These are phyloP conservation scores for Tarsius wallacei DNA, from an alignment of 2,797 vertebrate species.

Conservation along the genomic window DNA sequence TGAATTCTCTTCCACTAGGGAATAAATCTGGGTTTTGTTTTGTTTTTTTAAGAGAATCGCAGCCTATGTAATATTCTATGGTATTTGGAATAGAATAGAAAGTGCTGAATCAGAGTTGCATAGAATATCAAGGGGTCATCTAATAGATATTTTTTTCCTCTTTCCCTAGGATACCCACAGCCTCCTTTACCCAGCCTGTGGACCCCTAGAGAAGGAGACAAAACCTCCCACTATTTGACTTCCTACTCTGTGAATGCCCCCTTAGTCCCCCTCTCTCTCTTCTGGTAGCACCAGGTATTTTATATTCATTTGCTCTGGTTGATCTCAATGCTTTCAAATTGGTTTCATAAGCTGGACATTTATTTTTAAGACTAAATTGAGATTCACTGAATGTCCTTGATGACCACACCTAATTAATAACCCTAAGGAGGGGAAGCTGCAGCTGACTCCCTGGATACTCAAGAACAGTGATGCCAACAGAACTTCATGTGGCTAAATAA, in stretches of 20 bases:
- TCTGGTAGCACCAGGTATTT: background rate
- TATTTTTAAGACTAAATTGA: background rate
- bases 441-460: background rate
- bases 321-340: background rate
- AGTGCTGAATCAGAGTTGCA: background rate
- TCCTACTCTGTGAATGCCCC: background rate
- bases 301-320: background rate
- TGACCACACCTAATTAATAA: background rate
- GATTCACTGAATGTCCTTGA: background rate
- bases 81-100: background rate
- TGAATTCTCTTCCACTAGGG: background rate
- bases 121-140: background rate
- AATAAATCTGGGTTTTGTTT: background rate
- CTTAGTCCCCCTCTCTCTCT: background rate
- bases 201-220: background rate
- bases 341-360: background rate
- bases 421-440: background rate
- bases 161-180: background rate
- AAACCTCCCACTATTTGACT: no score
- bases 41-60: constrained; percentile 16
- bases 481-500: background rate
- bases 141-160: no score
- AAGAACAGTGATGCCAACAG: background rate
- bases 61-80: background rate
- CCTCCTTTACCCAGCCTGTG: background rate